These are phyloP conservation scores for Strigops habroptila DNA, from an alignment of 2,113 vertebrate genomes.

Conservation along the genomic window DNA sequence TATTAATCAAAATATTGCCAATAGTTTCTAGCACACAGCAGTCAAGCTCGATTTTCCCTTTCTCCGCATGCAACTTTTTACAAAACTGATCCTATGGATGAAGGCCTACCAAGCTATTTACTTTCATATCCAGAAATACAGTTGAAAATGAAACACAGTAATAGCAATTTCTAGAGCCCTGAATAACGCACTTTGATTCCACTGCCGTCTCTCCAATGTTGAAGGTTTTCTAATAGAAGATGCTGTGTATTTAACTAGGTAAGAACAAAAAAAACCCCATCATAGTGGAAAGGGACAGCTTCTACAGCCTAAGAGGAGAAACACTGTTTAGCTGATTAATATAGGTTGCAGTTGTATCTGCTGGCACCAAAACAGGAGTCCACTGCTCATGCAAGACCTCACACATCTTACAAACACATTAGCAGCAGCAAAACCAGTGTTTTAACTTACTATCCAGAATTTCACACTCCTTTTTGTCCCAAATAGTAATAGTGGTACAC, in stretches of 20 bases:
- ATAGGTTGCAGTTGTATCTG: neutral
- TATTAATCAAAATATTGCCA: conserved; percentile 49
- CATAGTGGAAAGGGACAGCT: neutral
- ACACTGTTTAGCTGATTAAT: neutral
- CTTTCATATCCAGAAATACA: neutral
- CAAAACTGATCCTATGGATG: neutral
- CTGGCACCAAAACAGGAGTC: neutral
- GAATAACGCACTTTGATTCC: neutral
- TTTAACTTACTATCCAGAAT: neutral
- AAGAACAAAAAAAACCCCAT: neutral
- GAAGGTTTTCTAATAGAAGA: neutral
- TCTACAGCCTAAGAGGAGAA: neutral
- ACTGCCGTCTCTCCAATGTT: neutral
- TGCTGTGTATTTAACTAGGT: neutral
- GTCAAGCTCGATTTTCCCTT: neutral
- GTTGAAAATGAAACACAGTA: neutral
- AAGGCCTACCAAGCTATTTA: neutral
- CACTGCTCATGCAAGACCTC: neutral
- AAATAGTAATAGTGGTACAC: neutral
- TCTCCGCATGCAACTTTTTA: neutral
- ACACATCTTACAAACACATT: neutral
- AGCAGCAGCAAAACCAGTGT: neutral
- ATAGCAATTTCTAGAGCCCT: neutral
- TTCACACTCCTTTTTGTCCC: neutral
- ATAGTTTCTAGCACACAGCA: neutral